Evolutionary conservation across 2,888 invertebrate genomes (phyloP), one percentile per base, ranked within the genome.

Genomic region (Drosophila sordidapex): DNA sequence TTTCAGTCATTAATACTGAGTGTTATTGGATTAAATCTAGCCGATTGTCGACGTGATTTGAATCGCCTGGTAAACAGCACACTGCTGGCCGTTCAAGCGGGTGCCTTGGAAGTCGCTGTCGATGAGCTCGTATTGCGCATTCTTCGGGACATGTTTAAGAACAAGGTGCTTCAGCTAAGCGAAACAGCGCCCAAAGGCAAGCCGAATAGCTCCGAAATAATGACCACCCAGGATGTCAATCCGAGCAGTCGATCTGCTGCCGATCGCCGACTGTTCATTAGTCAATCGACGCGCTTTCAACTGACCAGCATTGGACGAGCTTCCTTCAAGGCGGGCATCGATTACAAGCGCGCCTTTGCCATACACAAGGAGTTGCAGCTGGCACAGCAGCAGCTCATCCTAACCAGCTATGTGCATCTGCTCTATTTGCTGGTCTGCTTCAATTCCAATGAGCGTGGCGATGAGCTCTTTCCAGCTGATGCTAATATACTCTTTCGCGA

Each of bases 251-350:
- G 74, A 0, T 10, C 29, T 10, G 46, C 64, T 10, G 31, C 74
- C 8, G 86, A 85, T 36, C 90, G 91, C 0, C 89, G 90, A 1
- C 68, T 92, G 33, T 73, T 91, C n/a, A 83, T 93, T n/a, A 90
- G 91, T 11, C 93, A 89, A 62, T 91, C 94, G 43, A 94, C 94
- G 15, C 92, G 93, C 53, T 93, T 96, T 25, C 92, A 94, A 52
- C 94, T 96, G 40, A 96, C 95, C 78, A 93, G 94, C 76, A 93
- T 98, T 35, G 98, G 98, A 15, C 94, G 93, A 76, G 98, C 98
- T 3, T 96, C 97, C 33, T 97, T 97, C 84, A 97, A 96, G 95
- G 97, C 97, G n/a, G 96, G 96, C 68, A 95, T 99, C 77, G 96
- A 97, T 79, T 94, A 98, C 56, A 93, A 95, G 15, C 94, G 94